Evolutionary conservation across 2,888 invertebrate genomes (phyloP).

Genomic region (Tromatobia lineatoria): DNA sequence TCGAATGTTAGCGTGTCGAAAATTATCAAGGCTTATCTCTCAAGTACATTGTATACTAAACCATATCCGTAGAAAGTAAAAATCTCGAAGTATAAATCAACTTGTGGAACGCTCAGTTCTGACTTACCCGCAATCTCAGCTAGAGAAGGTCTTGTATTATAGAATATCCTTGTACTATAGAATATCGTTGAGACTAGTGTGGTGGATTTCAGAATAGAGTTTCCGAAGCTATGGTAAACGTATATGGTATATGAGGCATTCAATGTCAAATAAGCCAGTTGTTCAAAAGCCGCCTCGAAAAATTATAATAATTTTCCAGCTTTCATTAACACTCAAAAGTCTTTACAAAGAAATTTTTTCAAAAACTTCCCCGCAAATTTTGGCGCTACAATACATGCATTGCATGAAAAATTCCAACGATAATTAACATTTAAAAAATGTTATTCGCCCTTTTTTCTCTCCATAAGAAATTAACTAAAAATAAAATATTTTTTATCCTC

Average conservation of each 20-base stretch:
- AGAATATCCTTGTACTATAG: slow-evolving; percentile 26
- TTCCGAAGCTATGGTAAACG: slow-evolving; percentile 1
- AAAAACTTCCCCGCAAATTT: too few species aligned
- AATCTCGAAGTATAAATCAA: slow-evolving; percentile 40
- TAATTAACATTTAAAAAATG: too few species aligned
- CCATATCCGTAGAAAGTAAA: background rate
- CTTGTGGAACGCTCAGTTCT: slow-evolving; percentile 19
- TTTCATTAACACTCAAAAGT: too few species aligned
- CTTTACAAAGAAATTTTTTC: too few species aligned
- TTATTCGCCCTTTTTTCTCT: too few species aligned
- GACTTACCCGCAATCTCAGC: slow-evolving; percentile 38
- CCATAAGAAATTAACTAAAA: too few species aligned
- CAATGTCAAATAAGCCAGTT: too few species aligned
- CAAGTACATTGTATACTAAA: background rate
- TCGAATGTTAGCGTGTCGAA: background rate
- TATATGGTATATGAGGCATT: slow-evolving; percentile 2
- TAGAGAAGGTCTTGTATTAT: slow-evolving; percentile 14
- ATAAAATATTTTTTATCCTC: too few species aligned
- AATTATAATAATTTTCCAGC: too few species aligned
- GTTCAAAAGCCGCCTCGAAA: too few species aligned
- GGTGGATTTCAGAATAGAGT: slow-evolving; percentile 28
- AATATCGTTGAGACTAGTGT: slow-evolving; percentile 19
- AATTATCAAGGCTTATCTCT: background rate
- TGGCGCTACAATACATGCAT: too few species aligned
- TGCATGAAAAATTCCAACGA: too few species aligned